Conservation (phyloP, 2,888 invertebrate species). For the Ochropleura plecta region DNA sequence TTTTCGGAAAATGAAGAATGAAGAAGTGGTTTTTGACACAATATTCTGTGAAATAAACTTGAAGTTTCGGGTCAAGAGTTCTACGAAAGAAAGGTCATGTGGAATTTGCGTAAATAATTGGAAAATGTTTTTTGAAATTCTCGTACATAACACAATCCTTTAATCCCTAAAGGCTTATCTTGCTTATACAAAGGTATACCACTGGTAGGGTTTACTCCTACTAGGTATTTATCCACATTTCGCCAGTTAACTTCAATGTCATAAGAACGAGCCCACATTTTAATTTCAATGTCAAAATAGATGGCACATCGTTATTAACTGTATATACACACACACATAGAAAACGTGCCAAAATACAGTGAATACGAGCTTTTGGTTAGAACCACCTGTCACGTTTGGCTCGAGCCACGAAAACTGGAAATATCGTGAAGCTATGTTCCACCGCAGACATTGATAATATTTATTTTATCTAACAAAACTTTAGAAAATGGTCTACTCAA, state of each 20-base stretch:
- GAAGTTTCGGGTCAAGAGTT: neutral
- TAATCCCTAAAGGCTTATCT: neutral
- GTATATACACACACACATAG: neutral
- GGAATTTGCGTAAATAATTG: neutral
- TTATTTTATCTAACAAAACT: conserved; percentile 40
- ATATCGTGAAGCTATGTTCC: conserved; percentile 21
- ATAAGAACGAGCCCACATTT: neutral
- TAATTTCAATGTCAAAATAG: neutral
- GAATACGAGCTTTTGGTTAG: conserved; percentile 30
- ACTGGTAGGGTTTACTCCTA: no score
- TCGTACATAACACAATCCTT: neutral
- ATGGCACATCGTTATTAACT: conserved; percentile 15
- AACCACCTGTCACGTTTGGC: conserved; percentile 55
- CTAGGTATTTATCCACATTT: neutral
- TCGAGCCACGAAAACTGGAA: conserved; percentile 25
- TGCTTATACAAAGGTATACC: neutral
- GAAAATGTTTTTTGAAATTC: neutral
- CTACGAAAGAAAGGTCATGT: neutral
- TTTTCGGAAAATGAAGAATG: neutral
- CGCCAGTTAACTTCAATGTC: neutral
- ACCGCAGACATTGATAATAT: conserved; percentile 26
- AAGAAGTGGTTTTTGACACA: neutral
- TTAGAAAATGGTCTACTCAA: neutral
- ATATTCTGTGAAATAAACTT: neutral
- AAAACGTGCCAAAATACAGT: conserved; percentile 26